A percentile compares a stretch with the other conserved stretches of the same genome.
These are phyloP conservation scores for Scortum barcoo DNA, from an alignment of 2,113 vertebrate species.

Conservation along the genomic window DNA sequence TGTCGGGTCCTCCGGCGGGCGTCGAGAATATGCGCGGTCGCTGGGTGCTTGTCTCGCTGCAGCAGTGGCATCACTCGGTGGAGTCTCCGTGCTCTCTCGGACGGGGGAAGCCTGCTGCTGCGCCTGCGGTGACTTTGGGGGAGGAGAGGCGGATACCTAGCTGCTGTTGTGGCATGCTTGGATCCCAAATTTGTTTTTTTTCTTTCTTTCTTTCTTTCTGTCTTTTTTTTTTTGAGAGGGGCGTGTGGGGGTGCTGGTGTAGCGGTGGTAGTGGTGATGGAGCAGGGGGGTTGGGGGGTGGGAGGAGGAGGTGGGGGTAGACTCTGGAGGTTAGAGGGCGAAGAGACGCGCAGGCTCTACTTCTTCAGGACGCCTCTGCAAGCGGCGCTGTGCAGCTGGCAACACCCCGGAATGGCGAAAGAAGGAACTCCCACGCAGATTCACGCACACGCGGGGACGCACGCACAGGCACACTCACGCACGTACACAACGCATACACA, in stretches of 20 bases:
- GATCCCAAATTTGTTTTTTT: conserved; percentile 43
- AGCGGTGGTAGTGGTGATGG: conserved; percentile 31
- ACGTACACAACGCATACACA: conserved; percentile 8
- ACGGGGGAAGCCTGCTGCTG: conserved; percentile 77
- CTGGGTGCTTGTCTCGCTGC: conserved; percentile 73
- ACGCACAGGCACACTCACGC: neutral
- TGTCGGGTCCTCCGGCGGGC: conserved; percentile 66
- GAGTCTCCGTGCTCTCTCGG: conserved; percentile 73
- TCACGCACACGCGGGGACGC: conserved; percentile 52
- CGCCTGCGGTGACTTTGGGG: conserved; percentile 68
- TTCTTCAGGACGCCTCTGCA: conserved; percentile 75
- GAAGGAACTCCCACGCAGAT: conserved; percentile 86
- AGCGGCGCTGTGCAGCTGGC: conserved; percentile 73
- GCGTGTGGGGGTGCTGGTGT: neutral
- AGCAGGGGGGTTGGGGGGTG: neutral
- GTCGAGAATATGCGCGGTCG: conserved; percentile 63
- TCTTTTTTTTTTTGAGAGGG: neutral
- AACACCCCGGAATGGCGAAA: conserved; percentile 86
- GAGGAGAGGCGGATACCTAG: conserved; percentile 64
- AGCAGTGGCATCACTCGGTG: conserved; percentile 83
- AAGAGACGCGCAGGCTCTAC: conserved; percentile 60
- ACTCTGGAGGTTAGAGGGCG: conserved; percentile 54
- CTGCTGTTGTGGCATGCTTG: conserved; percentile 74
- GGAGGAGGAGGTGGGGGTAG: conserved; percentile 20
- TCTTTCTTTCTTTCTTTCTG: neutral